Base-by-base conservation (phyloP, 2,113 vertebrate species). In the Dromiciops gliroides region DNA sequence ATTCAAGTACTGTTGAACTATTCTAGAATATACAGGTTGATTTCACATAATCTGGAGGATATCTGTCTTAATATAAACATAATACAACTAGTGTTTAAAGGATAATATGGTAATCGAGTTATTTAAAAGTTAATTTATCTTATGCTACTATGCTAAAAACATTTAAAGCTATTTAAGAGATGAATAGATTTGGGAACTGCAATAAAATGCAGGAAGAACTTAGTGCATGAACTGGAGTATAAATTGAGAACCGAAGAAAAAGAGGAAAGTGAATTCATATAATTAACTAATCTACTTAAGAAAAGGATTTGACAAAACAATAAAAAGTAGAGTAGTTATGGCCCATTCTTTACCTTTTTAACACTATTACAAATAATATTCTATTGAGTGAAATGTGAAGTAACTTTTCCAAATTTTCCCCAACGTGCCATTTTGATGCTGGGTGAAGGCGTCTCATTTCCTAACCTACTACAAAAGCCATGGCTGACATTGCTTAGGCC, bases 341-440 rank as follows among this genome's bases (percentile, higher is more conserved):
- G 2, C 67, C 37, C 19, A 48, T 60, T 50, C 75, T 48, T 89
- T 24, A 28, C 31, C 49, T 50, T 28, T 44, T 2, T 49, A 90
- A 7, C 4, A 56, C 47, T 0, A 44, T 28, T 92, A 48, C 52
- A 26, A 8, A 51, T 4, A 24, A 28, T 1, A 3, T 0, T 12
- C 24, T 22, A 1, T 0, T 0, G n/a, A 16, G 1, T 3, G 23
- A 88, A 0, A 16, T 11, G 0, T 2, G 37, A 89, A 50, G 88
- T 48, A 28, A 16, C 22, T 0, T 3, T 3, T 6, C 10, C 31
- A 24, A 31, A 90, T 53, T 2, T 56, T 89, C 56, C 89, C 92
- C 22, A 26, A 3, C 0, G 28, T 0, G 31, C 89, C 88, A 8
- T 24, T 22, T 49, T n/a, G 0, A 16, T 24, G 67, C n/a, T 23